Percentiles rank a stretch among this genome's conserved stretches.
Conservation (phyloP, 2,113 vertebrate genomes). For the Siniperca chuatsi region DNA sequence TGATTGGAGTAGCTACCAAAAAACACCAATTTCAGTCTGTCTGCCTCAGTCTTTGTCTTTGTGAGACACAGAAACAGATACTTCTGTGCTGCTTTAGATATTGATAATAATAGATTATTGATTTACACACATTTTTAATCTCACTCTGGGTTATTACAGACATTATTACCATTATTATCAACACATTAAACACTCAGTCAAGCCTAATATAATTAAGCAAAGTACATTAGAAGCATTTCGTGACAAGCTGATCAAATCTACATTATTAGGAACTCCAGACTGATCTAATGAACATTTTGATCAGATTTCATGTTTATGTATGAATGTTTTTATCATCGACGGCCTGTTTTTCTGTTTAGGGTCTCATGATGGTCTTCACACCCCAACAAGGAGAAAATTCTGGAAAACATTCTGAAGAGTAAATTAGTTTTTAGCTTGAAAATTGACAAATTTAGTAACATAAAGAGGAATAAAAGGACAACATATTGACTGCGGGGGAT, state of each 20-base stretch:
- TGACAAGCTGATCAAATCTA: neutral
- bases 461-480: neutral
- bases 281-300: neutral
- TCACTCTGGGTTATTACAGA: neutral
- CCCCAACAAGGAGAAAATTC: neutral
- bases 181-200: neutral
- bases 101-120: constrained; percentile 32
- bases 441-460: neutral
- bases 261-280: neutral
- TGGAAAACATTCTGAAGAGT: neutral
- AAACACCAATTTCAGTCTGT: constrained; percentile 47
- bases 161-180: neutral
- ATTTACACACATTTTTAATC: neutral
- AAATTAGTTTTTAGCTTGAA: neutral
- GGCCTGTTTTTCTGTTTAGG: neutral
- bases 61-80: constrained; percentile 25
- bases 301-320: constrained; percentile 9
- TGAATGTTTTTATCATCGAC: neutral
- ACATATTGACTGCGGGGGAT: neutral
- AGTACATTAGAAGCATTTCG: neutral
- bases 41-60: constrained; percentile 58
- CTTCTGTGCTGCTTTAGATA: neutral
- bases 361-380: neutral
- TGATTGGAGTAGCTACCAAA: constrained; percentile 55
- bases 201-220: neutral